Evolutionary conservation across 2,888 invertebrate genomes (phyloP).

Genomic region (Boloria selene): DNA sequence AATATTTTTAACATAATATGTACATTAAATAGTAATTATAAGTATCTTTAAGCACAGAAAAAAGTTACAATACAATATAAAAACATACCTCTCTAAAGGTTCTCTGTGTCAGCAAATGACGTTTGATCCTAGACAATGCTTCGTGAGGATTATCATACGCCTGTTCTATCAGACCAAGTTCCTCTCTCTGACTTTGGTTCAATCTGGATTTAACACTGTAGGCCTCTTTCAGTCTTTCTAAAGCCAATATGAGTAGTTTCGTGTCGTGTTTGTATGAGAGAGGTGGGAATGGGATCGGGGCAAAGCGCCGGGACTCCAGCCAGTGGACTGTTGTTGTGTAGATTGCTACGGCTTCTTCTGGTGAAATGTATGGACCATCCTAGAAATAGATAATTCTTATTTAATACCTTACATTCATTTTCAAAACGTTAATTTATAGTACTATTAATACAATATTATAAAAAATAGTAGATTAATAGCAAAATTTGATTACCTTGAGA

Average conservation of each 20-base stretch:
- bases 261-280: conserved; percentile 99
- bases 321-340: conserved; percentile 99
- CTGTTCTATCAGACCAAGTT: conserved; percentile 98
- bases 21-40: too few relatives aligned
- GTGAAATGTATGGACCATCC: conserved; percentile 99
- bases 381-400: conserved; percentile 47
- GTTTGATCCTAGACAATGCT: conserved; percentile 98
- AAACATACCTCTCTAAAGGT: conserved; percentile 95
- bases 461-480: neutral
- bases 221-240: conserved; percentile 98
- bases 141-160: conserved; percentile 99
- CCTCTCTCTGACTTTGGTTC: conserved; percentile 99
- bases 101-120: conserved; percentile 98
- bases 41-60: too few relatives aligned
- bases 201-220: conserved; percentile 98
- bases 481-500: conserved; percentile 86
- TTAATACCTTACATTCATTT: neutral
- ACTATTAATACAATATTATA: neutral
- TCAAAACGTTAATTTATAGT: too few relatives aligned
- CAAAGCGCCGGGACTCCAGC: conserved; percentile 98
- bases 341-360: conserved; percentile 99
- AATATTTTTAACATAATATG: too few relatives aligned
- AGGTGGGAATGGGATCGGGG: conserved; percentile 99
- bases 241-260: conserved; percentile 96
- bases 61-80: neutral